These are phyloP conservation scores for Istiophorus platypterus DNA, from an alignment of 2,113 vertebrate genomes.

Conservation along the genomic window DNA sequence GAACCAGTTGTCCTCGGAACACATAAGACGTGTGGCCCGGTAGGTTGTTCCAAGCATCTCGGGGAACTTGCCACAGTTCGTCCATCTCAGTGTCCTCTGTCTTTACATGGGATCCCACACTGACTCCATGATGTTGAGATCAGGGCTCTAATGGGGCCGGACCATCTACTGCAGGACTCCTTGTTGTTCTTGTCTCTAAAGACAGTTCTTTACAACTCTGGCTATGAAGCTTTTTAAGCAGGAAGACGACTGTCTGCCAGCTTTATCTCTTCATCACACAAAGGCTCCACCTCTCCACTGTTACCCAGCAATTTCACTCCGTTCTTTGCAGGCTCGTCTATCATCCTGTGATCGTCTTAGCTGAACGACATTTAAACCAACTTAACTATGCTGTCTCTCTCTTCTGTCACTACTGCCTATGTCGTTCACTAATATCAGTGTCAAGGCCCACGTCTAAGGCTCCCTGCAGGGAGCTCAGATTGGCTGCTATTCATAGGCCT, in stretches of 20 bases:
- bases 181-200: not conserved
- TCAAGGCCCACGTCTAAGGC: too few species aligned
- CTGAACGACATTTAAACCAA: too few species aligned
- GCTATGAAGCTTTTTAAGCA: not conserved
- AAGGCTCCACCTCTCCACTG: not conserved
- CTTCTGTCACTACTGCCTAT: too few species aligned
- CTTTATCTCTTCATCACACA: not conserved
- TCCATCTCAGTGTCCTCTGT: too few species aligned
- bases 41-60: too few species aligned
- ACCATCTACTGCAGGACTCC: not conserved
- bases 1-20: too few species aligned
- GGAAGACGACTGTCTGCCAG: not conserved
- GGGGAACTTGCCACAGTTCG: not conserved
- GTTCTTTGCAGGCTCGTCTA: too few species aligned
- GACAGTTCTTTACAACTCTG: not conserved
- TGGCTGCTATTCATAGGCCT: not conserved
- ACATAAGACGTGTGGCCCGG: too few species aligned
- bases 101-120: not conserved
- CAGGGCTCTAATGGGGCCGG: not conserved
- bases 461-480: too few species aligned
- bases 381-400: too few species aligned
- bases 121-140: not conserved
- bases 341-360: not conserved
- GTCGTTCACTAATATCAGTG: too few species aligned
- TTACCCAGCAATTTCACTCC: not conserved